Percentiles rank a stretch among this genome's conserved stretches.
Evolutionary conservation across 2,888 invertebrate genomes (phyloP).

Genomic region (Drosophila testacea): DNA sequence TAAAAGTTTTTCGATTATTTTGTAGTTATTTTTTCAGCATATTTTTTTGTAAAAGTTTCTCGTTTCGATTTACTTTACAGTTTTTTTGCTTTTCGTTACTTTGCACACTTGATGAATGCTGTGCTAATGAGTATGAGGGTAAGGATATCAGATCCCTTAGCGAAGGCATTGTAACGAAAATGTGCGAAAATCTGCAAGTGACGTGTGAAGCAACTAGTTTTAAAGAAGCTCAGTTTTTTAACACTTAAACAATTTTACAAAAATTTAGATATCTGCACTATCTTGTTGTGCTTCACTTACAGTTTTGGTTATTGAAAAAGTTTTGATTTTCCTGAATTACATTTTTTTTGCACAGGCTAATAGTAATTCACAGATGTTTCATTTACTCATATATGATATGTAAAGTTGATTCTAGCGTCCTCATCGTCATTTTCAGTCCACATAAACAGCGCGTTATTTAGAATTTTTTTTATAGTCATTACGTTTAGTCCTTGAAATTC

Average conservation of each 20-base stretch:
- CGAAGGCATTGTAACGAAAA: constrained; percentile 2
- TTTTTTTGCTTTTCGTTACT: constrained; percentile 24
- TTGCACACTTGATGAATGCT: constrained; percentile 51
- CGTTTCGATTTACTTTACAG: constrained; percentile 32
- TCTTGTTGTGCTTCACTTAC: too few relatives aligned
- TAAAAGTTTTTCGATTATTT: constrained; percentile 71
- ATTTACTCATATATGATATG: too few relatives aligned
- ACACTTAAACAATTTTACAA: constrained; percentile 7
- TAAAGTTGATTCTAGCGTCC: neutral
- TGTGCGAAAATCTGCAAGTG: constrained; percentile 13
- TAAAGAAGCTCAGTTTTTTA: constrained; percentile 22
- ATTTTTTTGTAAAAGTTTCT: constrained; percentile 34
- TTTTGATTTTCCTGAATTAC: too few relatives aligned
- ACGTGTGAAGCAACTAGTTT: constrained; percentile 31
- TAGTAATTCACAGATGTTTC: too few relatives aligned
- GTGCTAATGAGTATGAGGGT: constrained; percentile 38
- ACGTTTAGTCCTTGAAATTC: neutral
- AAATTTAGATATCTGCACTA: too few relatives aligned
- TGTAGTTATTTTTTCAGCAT: constrained; percentile 36
- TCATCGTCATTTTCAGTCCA: neutral
- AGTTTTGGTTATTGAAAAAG: too few relatives aligned
- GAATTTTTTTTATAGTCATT: neutral
- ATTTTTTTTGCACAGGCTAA: too few relatives aligned
- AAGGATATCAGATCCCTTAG: constrained; percentile 14
- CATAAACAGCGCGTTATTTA: neutral